These are phyloP conservation scores for Amorpha juglandis DNA, from an alignment of 2,888 invertebrate species.

Conservation along the genomic window DNA sequence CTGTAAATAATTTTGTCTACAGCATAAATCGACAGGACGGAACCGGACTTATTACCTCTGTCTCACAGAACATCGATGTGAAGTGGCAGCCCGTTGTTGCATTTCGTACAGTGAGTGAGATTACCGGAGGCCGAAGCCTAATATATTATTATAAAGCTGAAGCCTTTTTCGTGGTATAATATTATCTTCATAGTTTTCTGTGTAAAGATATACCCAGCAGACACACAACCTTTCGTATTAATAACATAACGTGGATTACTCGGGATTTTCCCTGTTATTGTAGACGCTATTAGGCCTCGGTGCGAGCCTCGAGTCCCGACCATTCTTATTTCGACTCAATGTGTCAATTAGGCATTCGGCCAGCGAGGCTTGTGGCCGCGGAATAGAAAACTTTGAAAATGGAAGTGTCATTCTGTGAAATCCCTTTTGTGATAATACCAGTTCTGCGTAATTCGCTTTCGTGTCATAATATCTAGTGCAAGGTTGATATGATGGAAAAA, in stretches of 20 bases:
- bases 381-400: neutral
- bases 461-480: no score
- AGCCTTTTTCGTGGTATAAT: neutral
- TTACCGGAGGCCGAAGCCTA: no score
- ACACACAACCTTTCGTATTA: neutral
- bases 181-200: neutral
- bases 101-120: no score
- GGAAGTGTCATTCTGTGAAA: neutral
- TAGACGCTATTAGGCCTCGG: neutral
- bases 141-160: no score
- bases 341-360: constrained; percentile 3
- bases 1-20: no score
- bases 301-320: neutral
- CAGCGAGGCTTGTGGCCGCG: neutral
- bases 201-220: neutral
- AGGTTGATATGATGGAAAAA: no score
- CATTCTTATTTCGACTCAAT: neutral
- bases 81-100: no score
- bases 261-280: neutral
- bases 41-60: no score
- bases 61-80: no score
- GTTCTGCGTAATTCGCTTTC: no score
- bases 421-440: no score
- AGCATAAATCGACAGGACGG: no score
- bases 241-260: neutral